Evolutionary conservation across 2,113 vertebrate genomes (phyloP).

Genomic region (Chionis minor): DNA sequence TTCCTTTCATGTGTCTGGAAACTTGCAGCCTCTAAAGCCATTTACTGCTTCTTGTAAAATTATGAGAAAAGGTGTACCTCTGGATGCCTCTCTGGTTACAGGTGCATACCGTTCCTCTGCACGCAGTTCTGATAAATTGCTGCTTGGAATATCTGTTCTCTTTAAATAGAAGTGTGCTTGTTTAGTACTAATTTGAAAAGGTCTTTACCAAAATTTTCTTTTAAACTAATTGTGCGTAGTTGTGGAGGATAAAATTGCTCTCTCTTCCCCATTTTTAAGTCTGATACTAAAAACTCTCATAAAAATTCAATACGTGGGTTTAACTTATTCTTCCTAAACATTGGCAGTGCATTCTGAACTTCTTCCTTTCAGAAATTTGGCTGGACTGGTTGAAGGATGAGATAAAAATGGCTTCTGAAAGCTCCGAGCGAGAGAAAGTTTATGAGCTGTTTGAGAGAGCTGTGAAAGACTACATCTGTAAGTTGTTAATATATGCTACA

Average conservation of each 20-base stretch:
- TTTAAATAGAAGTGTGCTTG: not conserved
- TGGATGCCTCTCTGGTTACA: not conserved
- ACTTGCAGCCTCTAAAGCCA: not conserved
- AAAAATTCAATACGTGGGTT: too few relatives aligned
- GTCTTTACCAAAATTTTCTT: not conserved
- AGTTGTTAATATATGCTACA: slow-evolving; percentile 20
- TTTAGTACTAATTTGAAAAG: not conserved
- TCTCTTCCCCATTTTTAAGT: not conserved
- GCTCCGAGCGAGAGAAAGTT: slow-evolving; percentile 84
- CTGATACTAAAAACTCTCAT: not conserved
- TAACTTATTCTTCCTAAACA: not conserved
- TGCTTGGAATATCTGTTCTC: not conserved
- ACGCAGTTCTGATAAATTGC: not conserved
- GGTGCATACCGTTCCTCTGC: not conserved
- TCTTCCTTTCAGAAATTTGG: slow-evolving; percentile 88
- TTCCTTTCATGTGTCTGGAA: not conserved
- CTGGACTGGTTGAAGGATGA: slow-evolving; percentile 97
- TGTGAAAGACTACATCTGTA: slow-evolving; percentile 94
- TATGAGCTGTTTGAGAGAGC: slow-evolving; percentile 93
- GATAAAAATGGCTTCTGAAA: slow-evolving; percentile 85
- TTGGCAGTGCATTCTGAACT: not conserved
- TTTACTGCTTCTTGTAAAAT: not conserved
- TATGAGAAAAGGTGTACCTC: not conserved
- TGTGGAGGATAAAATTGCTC: not conserved
- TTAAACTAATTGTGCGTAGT: not conserved